phyloP scores from a whole-genome alignment of 1,140 invertebrate genomes.

The Papilio helenus region DNA sequence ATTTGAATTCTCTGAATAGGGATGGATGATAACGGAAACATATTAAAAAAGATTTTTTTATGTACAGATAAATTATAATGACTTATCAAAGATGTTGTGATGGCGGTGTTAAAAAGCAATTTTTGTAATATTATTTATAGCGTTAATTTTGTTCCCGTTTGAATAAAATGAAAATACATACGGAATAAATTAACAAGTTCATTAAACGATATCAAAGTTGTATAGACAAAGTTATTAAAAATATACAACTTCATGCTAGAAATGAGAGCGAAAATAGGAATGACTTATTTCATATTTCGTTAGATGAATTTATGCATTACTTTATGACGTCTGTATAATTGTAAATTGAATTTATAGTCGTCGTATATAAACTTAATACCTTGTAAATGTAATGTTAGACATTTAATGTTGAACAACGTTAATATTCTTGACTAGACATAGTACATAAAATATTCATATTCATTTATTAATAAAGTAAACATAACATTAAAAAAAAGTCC shows the following conservation, averaged over 20 bases:
- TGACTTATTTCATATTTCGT: neutral
- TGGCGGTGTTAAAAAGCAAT: neutral
- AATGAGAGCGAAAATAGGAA: neutral
- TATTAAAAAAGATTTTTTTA: neutral
- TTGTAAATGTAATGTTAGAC: neutral
- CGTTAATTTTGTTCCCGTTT: slow-evolving; percentile 31
- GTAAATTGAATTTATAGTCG: neutral
- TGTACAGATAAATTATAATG: neutral
- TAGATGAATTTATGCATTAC: neutral
- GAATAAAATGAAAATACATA: slow-evolving; percentile 36
- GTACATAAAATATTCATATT: neutral
- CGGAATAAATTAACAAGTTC: slow-evolving; percentile 25
- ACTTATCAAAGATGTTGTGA: neutral
- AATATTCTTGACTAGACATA: neutral
- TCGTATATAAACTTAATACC: neutral
- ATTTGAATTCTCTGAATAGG: too few relatives aligned
- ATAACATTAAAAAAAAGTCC: too few relatives aligned
- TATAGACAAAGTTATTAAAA: neutral
- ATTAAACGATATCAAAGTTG: neutral
- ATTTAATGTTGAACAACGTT: neutral
- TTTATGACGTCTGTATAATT: neutral
- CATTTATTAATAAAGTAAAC: too few relatives aligned
- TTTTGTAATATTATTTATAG: slow-evolving; percentile 7
- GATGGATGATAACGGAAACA: too few relatives aligned
- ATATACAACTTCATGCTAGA: neutral